Conservation (phyloP, 2,888 invertebrate genomes). For the Automeris io region DNA sequence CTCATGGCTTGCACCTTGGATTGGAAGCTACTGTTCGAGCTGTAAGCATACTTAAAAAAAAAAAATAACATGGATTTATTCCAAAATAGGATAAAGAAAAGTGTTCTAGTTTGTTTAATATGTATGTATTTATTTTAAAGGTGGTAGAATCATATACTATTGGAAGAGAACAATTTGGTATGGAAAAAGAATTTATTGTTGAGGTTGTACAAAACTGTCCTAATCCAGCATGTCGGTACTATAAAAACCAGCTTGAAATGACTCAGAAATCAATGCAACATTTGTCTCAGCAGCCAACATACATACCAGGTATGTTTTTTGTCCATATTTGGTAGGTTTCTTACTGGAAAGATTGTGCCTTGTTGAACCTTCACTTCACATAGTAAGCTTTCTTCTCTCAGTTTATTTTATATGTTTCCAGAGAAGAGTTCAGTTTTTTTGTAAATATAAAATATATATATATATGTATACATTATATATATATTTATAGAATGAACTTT, state of each 20-base stretch:
- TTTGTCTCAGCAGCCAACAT: constrained; percentile 76
- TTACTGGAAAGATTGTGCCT: too few relatives aligned
- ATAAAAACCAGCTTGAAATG: constrained; percentile 88
- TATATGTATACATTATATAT: too few relatives aligned
- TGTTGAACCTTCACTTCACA: too few relatives aligned
- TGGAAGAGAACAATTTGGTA: constrained; percentile 88
- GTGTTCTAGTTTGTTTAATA: background rate
- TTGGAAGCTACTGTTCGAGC: constrained; percentile 90
- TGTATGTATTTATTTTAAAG: constrained; percentile 35
- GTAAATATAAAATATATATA: too few relatives aligned
- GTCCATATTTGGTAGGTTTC: constrained; percentile 23
- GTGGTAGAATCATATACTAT: constrained; percentile 91
- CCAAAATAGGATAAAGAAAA: background rate
- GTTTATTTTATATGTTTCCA: too few relatives aligned
- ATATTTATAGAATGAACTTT: too few relatives aligned
- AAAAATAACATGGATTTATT: background rate
- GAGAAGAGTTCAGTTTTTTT: too few relatives aligned
- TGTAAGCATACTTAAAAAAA: constrained; percentile 63
- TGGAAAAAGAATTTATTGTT: constrained; percentile 93
- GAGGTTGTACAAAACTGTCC: constrained; percentile 94
- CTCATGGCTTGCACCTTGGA: constrained; percentile 89
- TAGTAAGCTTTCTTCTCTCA: too few relatives aligned
- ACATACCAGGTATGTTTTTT: constrained; percentile 58
- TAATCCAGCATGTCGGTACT: constrained; percentile 91
- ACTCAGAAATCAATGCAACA: constrained; percentile 83